A percentile compares a stretch with the other conserved stretches of the same genome.
phyloP scores from a whole-genome alignment of 2,888 invertebrate species.

The Euplagia quadripunctaria region DNA sequence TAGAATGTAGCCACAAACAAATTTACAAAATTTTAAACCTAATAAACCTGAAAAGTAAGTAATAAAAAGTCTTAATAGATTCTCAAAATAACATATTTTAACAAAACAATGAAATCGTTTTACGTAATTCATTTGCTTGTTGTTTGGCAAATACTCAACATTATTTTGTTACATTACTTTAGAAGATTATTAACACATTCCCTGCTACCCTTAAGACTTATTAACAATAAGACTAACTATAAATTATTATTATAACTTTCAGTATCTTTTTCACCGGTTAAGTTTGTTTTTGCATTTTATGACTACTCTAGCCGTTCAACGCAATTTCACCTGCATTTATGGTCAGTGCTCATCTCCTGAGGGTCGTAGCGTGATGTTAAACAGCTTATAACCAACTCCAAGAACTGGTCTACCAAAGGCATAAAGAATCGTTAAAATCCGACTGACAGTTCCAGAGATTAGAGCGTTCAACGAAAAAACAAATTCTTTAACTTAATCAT shows the following conservation, averaged over 20 bases:
- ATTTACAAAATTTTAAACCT: too few relatives aligned
- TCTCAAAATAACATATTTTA: neutral
- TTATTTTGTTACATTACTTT: neutral
- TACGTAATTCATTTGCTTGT: conserved; percentile 2
- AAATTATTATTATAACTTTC: neutral
- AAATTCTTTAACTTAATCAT: neutral
- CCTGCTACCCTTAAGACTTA: too few relatives aligned
- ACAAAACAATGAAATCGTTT: conserved; percentile 2
- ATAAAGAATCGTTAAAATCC: neutral
- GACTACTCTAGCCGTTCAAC: too few relatives aligned
- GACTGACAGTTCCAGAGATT: neutral
- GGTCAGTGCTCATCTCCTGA: too few relatives aligned
- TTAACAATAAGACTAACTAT: neutral
- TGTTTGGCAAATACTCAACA: neutral
- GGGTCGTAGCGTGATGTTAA: too few relatives aligned
- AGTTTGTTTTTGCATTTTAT: neutral
- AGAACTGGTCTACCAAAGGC: neutral
- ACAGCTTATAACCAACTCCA: too few relatives aligned
- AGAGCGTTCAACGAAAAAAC: neutral
- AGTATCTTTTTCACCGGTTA: neutral
- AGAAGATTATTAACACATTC: neutral
- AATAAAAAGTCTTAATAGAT: neutral
- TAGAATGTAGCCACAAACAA: too few relatives aligned
- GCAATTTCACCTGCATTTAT: too few relatives aligned
- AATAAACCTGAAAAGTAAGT: neutral